Evolutionary conservation across 2,888 invertebrate species (phyloP), one percentile per base, ranked within the genome.

Genomic region (Alloscopus bannaensis): DNA sequence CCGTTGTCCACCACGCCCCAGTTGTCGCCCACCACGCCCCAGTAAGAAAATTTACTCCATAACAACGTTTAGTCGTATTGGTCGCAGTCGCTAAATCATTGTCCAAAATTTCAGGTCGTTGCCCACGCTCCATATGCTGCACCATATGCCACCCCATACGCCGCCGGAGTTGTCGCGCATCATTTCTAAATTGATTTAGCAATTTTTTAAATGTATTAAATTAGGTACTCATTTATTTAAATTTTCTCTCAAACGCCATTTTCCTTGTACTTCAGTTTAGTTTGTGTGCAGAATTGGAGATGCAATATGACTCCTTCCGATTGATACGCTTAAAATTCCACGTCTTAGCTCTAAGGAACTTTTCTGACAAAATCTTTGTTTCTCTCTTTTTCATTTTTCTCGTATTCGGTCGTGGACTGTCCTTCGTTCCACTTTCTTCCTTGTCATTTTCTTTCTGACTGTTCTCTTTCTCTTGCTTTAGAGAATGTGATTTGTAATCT

Each of bases 251-350:
- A 65, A 65, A 65, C 47, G 29, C 42, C 65, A 47, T 36, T 6
- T 36, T 6, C 29, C 29, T 22, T 26, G 47, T 65, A 65, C 65
- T 50, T 65, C 47, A 65, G 29, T 65, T 65, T 65, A 65, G 47
- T 65, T 64, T 47, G 3, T 8, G 3, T 28, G 47, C 22, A 28
- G 6, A 8, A 8, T 36, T 36, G 36, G 31, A 8, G 26, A 20
- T 11, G 2, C 29, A n/a, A 20, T 26, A 26, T n/a, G 24, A 22
- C 31, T 47, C 13, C 50, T 13, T 47, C 64, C 22, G 18, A 28
- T 50, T 6, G 16, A 65, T 65, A 65, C 65, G 65, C 65, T 65
- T 65, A 65, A 40, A 62, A 62, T n/a, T n/a, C n/a, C n/a, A n/a
- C n/a, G n/a, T n/a, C n/a, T 42, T 8, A 36, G 13, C 36, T 13